Conservation (phyloP, 2,888 invertebrate species). For the Brenthis daphne region DNA sequence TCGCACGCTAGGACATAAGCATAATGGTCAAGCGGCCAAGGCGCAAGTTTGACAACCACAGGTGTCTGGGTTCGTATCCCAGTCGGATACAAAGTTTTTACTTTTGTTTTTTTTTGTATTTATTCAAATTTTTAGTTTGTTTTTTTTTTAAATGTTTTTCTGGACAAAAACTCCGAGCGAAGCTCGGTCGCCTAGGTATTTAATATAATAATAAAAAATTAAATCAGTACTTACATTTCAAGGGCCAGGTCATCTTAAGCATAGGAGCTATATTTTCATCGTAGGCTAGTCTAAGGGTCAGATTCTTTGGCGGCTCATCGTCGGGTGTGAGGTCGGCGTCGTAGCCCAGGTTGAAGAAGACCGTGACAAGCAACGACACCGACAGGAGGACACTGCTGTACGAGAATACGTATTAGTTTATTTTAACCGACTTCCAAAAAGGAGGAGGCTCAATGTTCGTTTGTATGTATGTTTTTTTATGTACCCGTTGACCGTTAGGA, state of each 20-base stretch:
- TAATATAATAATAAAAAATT: background rate
- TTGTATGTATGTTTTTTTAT: background rate
- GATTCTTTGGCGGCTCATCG: constrained; percentile 35
- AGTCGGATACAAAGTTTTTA: no score
- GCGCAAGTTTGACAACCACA: no score
- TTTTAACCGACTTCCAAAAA: background rate
- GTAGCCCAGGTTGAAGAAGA: constrained; percentile 74
- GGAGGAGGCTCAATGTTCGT: no score
- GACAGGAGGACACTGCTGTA: constrained; percentile 72
- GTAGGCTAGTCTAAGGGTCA: constrained; percentile 39
- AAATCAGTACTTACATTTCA: constrained; percentile 58
- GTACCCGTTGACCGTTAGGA: no score
- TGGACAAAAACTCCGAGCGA: no score
- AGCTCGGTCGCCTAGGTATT: no score
- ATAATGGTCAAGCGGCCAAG: no score
- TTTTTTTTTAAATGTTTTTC: no score
- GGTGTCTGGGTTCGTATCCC: no score
- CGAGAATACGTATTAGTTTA: constrained; percentile 9
- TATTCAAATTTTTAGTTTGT: no score
- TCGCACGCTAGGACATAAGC: no score
- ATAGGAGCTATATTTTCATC: constrained; percentile 51
- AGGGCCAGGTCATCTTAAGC: constrained; percentile 65
- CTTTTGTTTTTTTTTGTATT: no score
- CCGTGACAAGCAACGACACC: constrained; percentile 75
- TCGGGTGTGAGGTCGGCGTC: constrained; percentile 42